Evolutionary conservation across 1,140 invertebrate species (phyloP).

Genomic region (Penaeus japonicus): DNA sequence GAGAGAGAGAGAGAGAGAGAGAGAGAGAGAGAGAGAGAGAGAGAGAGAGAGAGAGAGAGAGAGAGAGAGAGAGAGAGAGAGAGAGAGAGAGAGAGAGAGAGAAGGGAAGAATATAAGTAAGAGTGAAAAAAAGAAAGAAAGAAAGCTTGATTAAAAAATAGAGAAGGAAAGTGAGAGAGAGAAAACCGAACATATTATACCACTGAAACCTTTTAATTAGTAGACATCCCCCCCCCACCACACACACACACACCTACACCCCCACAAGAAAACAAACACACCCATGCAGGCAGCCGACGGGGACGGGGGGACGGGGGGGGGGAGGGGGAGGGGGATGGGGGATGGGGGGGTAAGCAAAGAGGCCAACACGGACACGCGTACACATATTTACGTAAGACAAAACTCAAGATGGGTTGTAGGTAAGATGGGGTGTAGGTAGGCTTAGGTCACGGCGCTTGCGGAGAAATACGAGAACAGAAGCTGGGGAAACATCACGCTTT

Average conservation of each 20-base stretch:
- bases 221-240: background rate
- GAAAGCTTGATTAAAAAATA: background rate
- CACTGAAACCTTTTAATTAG: background rate
- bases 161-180: background rate
- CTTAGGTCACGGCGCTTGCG: no score
- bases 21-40: background rate
- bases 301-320: background rate
- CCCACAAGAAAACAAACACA: background rate
- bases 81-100: background rate
- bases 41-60: background rate
- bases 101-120: background rate
- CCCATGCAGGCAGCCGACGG: background rate
- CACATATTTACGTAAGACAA: background rate
- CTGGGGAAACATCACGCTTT: no score
- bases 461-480: no score
- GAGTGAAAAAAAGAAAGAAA: background rate
- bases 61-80: background rate
- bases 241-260: background rate
- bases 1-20: background rate
- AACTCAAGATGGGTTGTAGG: no score
- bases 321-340: background rate
- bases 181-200: background rate
- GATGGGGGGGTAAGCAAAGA: background rate
- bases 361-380: background rate
- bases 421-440: no score